Percentiles rank a stretch among this genome's conserved stretches.
Evolutionary conservation across 2,888 invertebrate genomes (phyloP).

Genomic region (Acrobasis repandana): DNA sequence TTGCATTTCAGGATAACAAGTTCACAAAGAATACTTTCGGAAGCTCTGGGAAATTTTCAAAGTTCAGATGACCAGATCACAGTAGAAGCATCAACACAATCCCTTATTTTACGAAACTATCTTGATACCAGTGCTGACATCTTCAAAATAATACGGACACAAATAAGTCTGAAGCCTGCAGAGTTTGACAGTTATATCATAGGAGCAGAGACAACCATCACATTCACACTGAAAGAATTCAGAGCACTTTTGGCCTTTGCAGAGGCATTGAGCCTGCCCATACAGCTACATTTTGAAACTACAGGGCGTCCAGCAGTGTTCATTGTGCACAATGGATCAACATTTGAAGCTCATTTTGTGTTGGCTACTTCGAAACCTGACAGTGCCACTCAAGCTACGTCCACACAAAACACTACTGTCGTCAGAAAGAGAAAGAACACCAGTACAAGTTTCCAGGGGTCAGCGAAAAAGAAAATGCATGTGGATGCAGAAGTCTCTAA

Average conservation of each 20-base stretch:
- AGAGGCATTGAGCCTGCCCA: slow-evolving; percentile 86
- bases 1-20: slow-evolving; percentile 77
- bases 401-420: slow-evolving; percentile 67
- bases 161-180: slow-evolving; percentile 86
- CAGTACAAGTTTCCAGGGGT: slow-evolving; percentile 39
- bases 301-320: slow-evolving; percentile 91
- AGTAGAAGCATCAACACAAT: slow-evolving; percentile 85
- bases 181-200: slow-evolving; percentile 89
- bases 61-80: slow-evolving; percentile 91
- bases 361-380: slow-evolving; percentile 89
- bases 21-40: slow-evolving; percentile 85
- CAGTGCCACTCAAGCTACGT: slow-evolving; percentile 59
- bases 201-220: slow-evolving; percentile 86
- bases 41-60: slow-evolving; percentile 91
- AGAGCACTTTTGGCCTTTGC: slow-evolving; percentile 90
- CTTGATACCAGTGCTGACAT: slow-evolving; percentile 85
- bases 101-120: slow-evolving; percentile 89
- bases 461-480: slow-evolving; percentile 66
- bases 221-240: slow-evolving; percentile 93
- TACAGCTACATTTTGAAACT: slow-evolving; percentile 88
- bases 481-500: slow-evolving; percentile 63
- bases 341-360: slow-evolving; percentile 91
- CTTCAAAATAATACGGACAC: slow-evolving; percentile 89
- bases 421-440: slow-evolving; percentile 57
- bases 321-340: slow-evolving; percentile 86